Evolutionary conservation across 2,888 invertebrate species (phyloP), one percentile per base, ranked within the genome.

Genomic region (Eulithis prunata): DNA sequence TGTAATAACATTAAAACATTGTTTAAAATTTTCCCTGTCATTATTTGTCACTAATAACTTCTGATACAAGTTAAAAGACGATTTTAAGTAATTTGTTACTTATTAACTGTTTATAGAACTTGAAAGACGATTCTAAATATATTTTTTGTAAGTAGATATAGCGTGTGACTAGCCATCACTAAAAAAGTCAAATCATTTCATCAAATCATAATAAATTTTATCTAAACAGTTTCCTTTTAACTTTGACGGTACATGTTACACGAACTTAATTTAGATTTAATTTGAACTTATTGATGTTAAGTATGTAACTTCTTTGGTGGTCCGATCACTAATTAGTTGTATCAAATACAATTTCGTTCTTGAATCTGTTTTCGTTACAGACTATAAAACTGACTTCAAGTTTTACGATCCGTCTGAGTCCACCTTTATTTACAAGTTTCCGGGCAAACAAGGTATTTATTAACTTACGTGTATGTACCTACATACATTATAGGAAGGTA

Each of bases 271-370:
- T 79, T 72, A 60, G 66, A 71, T 68, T 80, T 72, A 75, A 78
- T 71, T 73, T 66, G 70, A 74, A 66, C 71, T 64, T 69, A 69
- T 70, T 56, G 70, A 68, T 71, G 61, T 64, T 66, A 68, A 72
- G 90, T 71, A 65, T 69, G 57, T 59, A 62, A 70, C 91, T 70
- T 77, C 90, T 79, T 81, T 77, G 91, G 91, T 91, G 91, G 91
- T 90, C 91, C 78, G 72, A 76, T 74, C 62, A 57, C 81, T 86
- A 87, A 91, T 91, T 90, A 90, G 82, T 83, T 81, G 77, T 69
- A 76, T 77, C 81, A 73, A 66, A 78, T 78, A 81, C 77, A 77
- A 79, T 81, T 76, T 80, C 72, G 71, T 78, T 81, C 76, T 80
- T 73, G 71, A 78, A 81, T 78, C 73, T 76, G 77, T 66, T 63